Conservation (phyloP, 2,888 invertebrate species). For the Synanthedon vespiformis region DNA sequence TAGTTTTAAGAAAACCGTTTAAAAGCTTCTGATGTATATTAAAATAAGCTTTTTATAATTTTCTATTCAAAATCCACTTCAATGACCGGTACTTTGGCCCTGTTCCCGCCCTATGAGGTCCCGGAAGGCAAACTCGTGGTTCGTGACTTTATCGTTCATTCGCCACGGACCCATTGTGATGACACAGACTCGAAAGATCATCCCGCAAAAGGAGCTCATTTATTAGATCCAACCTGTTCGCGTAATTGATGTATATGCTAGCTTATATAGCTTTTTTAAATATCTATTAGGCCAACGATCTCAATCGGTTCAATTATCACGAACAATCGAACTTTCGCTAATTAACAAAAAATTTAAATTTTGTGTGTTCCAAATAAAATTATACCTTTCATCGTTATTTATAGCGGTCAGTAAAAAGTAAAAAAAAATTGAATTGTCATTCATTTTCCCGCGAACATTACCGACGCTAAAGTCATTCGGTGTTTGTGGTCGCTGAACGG, state of each 20-base stretch:
- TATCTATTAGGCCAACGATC: too few relatives aligned
- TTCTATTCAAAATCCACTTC: constrained; percentile 11
- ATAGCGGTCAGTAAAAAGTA: not conserved
- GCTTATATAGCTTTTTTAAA: not conserved
- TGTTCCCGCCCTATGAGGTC: constrained; percentile 10
- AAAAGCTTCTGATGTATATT: too few relatives aligned
- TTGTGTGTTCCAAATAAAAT: too few relatives aligned
- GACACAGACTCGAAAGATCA: constrained; percentile 16
- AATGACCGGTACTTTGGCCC: not conserved
- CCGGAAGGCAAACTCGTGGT: constrained; percentile 41
- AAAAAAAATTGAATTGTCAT: not conserved
- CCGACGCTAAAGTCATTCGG: constrained; percentile 6
- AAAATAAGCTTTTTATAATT: constrained; percentile 8
- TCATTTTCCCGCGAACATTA: constrained; percentile 8
- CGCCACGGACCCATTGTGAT: constrained; percentile 22
- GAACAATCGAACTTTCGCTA: too few relatives aligned
- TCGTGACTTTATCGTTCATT: constrained; percentile 24
- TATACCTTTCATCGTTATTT: too few relatives aligned
- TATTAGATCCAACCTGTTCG: constrained; percentile 4
- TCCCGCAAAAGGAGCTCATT: constrained; percentile 11
- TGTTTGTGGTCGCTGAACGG: constrained; percentile 22
- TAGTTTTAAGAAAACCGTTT: too few relatives aligned
- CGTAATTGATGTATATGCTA: not conserved
- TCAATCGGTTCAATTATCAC: too few relatives aligned
- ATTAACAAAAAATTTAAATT: too few relatives aligned